Evolutionary conservation across 2,888 invertebrate species (phyloP).

Genomic region (Platycnemis pennipes): DNA sequence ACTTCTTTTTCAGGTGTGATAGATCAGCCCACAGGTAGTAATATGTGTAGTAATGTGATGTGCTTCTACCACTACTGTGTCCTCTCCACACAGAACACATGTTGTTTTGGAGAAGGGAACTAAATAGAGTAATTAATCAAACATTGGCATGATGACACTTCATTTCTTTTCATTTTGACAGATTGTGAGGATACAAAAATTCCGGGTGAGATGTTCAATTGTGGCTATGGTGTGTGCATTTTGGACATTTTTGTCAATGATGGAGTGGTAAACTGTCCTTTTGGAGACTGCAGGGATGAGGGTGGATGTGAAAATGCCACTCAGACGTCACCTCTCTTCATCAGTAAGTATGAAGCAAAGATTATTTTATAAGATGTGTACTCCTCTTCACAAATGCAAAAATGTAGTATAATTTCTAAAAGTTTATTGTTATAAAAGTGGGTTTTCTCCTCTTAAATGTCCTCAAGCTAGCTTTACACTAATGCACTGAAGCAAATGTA

Average conservation of each 20-base stretch:
- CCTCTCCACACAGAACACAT: not conserved
- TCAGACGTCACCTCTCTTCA: not conserved
- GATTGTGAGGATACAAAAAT: not conserved
- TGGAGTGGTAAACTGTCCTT: conserved; percentile 79
- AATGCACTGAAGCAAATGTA: too few species aligned
- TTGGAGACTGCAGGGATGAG: conserved; percentile 79
- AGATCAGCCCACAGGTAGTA: too few species aligned
- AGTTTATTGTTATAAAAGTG: too few species aligned
- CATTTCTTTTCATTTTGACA: not conserved
- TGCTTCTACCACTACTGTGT: not conserved
- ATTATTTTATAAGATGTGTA: too few species aligned
- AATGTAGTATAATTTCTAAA: too few species aligned
- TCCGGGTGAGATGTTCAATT: conserved; percentile 51
- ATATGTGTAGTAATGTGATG: too few species aligned
- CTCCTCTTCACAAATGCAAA: too few species aligned
- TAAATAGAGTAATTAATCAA: not conserved
- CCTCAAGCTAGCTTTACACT: too few species aligned
- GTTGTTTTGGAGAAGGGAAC: not conserved
- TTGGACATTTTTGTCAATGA: conserved; percentile 79
- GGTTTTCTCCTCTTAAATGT: too few species aligned
- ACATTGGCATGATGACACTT: not conserved
- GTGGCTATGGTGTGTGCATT: conserved; percentile 77
- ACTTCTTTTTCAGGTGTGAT: too few species aligned
- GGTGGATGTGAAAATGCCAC: conserved; percentile 75
- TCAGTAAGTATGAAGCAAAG: not conserved